Evolutionary conservation across 2,888 invertebrate species (phyloP), one percentile per base, ranked within the genome.

Genomic region (Tanypteryx hageni): DNA sequence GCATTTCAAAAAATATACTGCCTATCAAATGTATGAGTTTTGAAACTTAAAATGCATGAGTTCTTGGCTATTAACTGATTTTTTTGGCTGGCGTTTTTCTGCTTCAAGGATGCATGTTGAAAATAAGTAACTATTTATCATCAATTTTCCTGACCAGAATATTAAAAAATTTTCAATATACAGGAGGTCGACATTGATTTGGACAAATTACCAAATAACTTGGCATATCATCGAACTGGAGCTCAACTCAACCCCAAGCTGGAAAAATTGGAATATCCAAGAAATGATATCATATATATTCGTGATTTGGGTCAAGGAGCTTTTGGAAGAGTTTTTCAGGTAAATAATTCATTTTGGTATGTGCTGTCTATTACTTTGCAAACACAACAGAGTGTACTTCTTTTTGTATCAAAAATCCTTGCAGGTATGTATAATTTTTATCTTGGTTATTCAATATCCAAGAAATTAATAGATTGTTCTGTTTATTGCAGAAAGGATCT

Each of bases 271-370:
- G 99, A 99, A 95, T 99, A 98, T 95, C 99, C 99, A 0, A 96
- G 99, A 76, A 99, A 99, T 94, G 98, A 99, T 95, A 99, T 99
- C 64, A 98, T 99, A 94, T 99, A 99, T 94, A 97, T 99, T 91
- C 96, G 98, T 94, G 99, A 99, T 94, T 96, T 99, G 93, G 99
- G 99, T 0, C 99, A 99, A 95, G 99, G 98, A 92, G 99, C 99
- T 22, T 99, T 99, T 95, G 99, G 99, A 1, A 96, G 99, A 94
- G 99, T 99, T 0, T 99, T 99, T 95, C 95, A 96, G 94, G 95
- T 95, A 93, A 92, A 92, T 84, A 14, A 31, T 27, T n/a, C 27
- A 44, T 44, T 44, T 44, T n/a, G 22, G 18, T 83, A 85, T 18
- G 5, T 83, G 18, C 22, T 27, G 27, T 81, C 2, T 18, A 14